Percentiles rank a stretch among this genome's conserved stretches.
Conservation (phyloP, 2,888 invertebrate genomes). For the Taenaris catops region DNA sequence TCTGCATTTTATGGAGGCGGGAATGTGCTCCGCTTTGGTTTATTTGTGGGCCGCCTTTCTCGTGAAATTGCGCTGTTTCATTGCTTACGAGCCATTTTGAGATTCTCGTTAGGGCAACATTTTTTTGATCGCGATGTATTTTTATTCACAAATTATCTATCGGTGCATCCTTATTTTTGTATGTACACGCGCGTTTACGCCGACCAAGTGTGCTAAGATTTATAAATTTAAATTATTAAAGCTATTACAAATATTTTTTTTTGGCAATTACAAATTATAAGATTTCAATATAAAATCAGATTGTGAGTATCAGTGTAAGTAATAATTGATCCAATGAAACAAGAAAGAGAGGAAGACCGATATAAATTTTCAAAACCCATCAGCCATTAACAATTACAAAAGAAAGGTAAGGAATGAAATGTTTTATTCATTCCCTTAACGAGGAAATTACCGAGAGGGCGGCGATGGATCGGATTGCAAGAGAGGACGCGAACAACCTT, state of each 20-base stretch:
- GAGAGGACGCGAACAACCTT: conserved; percentile 60
- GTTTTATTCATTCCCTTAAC: conserved; percentile 79
- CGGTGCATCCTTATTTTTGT: conserved; percentile 39
- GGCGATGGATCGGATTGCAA: conserved; percentile 72
- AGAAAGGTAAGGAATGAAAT: conserved; percentile 77
- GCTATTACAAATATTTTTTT: too few relatives aligned
- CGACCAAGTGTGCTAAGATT: conserved; percentile 2
- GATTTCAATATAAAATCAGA: conserved; percentile 32
- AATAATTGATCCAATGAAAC: conserved; percentile 50
- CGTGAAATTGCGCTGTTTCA: conserved; percentile 75
- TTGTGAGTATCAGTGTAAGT: conserved; percentile 17
- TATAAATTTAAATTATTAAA: conserved; percentile 4
- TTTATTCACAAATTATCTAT: conserved; percentile 57
- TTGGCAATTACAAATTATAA: conserved; percentile 30
- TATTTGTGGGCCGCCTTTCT: conserved; percentile 72
- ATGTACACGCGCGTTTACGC: conserved; percentile 24
- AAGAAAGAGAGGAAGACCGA: conserved; percentile 51
- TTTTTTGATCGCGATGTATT: conserved; percentile 65
- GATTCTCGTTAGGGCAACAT: conserved; percentile 63
- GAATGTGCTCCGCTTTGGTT: conserved; percentile 73
- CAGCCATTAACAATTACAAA: conserved; percentile 78
- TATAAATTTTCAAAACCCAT: conserved; percentile 73
- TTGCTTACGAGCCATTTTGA: conserved; percentile 72
- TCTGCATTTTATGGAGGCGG: conserved; percentile 72
- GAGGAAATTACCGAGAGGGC: conserved; percentile 76